Evolutionary conservation across 2,888 invertebrate genomes (phyloP).

Genomic region (Andrena dorsata): DNA sequence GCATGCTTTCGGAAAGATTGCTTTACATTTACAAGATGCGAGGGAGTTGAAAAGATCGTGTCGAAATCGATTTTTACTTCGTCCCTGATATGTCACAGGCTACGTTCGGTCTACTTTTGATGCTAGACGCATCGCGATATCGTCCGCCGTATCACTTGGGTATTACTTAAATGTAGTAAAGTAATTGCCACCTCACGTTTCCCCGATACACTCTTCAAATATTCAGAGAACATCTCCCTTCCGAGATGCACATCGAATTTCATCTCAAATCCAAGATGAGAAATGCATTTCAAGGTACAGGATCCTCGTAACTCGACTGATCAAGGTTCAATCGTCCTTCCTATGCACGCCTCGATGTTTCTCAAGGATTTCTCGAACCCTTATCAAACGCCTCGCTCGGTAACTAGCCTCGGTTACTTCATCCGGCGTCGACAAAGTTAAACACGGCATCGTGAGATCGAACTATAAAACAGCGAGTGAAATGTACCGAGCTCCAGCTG

Average conservation of each 20-base stretch:
- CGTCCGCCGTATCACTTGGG: background rate
- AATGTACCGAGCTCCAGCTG: conserved; percentile 25
- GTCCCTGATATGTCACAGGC: background rate
- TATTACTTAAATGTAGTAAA: background rate
- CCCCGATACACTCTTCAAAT: background rate
- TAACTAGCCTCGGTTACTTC: conserved; percentile 6
- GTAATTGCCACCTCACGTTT: background rate
- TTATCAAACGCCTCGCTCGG: background rate
- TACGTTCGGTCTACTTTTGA: conserved; percentile 5
- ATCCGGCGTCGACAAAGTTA: conserved; percentile 3
- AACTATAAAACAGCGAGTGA: background rate
- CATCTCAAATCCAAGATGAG: background rate
- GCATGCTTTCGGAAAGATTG: background rate
- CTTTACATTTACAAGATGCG: background rate
- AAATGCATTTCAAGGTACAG: background rate
- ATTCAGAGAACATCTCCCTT: background rate
- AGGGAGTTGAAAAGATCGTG: background rate
- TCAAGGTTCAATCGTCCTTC: background rate
- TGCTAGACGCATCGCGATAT: background rate
- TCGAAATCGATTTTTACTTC: conserved; percentile 29
- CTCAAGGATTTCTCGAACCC: background rate
- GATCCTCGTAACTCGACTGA: background rate
- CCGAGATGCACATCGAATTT: background rate
- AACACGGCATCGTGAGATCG: conserved; percentile 17
- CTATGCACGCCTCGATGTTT: background rate